Evolutionary conservation across 2,113 vertebrate species (phyloP).

Genomic region (Dolichotis patagonum): DNA sequence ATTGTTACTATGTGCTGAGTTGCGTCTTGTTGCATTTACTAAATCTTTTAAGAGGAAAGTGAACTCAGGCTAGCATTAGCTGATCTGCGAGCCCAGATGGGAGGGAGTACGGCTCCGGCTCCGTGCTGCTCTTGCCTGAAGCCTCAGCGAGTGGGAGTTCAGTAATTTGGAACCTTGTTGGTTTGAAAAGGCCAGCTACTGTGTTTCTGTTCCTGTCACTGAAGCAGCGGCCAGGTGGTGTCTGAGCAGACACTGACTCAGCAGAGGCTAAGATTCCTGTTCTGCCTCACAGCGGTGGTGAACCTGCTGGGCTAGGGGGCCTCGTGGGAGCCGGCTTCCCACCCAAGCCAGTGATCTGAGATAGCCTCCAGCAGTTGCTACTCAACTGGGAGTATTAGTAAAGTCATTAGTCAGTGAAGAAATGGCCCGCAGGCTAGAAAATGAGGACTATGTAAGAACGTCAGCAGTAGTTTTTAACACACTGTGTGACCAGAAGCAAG

Average conservation of each 20-base stretch:
- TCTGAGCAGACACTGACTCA: neutral
- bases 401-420: neutral
- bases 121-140: neutral
- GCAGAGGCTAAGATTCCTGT: neutral
- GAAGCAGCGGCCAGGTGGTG: neutral
- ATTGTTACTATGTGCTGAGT: neutral
- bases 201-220: neutral
- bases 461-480: neutral
- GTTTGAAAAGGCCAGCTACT: neutral
- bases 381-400: neutral
- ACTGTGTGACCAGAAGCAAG: neutral
- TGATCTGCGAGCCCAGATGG: neutral
- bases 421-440: neutral
- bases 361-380: neutral
- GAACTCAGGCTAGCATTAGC: neutral
- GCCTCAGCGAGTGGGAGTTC: neutral
- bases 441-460: neutral
- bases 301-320: neutral
- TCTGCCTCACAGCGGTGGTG: rapidly evolving
- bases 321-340: neutral
- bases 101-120: neutral
- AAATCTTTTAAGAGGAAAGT: neutral
- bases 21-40: neutral
- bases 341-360: neutral
- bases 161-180: neutral